Conservation (phyloP, 2,797 vertebrate genomes). For the Coluber constrictor region DNA sequence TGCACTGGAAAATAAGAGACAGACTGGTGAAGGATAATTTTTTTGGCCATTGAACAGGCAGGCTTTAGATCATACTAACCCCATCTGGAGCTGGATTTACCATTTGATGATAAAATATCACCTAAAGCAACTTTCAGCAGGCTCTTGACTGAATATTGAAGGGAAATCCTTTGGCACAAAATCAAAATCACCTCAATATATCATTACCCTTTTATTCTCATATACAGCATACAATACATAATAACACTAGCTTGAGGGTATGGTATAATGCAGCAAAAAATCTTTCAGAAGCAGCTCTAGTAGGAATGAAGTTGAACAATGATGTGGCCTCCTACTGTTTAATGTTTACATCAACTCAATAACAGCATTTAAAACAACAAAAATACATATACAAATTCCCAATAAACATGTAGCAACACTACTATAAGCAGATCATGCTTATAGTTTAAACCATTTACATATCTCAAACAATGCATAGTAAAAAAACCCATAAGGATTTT, state of each 20-base stretch:
- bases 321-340: background rate
- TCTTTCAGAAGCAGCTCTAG: background rate
- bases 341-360: background rate
- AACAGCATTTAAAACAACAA: background rate
- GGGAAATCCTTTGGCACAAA: background rate
- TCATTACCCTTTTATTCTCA: background rate
- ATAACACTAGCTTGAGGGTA: background rate
- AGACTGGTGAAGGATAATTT: background rate
- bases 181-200: background rate
- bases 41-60: background rate
- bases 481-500: background rate
- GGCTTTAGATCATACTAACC: background rate
- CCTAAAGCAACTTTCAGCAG: background rate
- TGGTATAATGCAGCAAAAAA: background rate
- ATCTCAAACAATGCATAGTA: background rate
- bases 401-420: background rate
- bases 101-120: background rate
- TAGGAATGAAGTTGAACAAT: background rate
- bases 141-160: background rate
- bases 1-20: background rate
- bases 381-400: background rate
- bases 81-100: background rate
- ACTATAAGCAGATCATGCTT: background rate
- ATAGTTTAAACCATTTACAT: background rate
- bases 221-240: background rate